Evolutionary conservation across 2,888 invertebrate genomes (phyloP).

Genomic region (Eumerus sabulonum): DNA sequence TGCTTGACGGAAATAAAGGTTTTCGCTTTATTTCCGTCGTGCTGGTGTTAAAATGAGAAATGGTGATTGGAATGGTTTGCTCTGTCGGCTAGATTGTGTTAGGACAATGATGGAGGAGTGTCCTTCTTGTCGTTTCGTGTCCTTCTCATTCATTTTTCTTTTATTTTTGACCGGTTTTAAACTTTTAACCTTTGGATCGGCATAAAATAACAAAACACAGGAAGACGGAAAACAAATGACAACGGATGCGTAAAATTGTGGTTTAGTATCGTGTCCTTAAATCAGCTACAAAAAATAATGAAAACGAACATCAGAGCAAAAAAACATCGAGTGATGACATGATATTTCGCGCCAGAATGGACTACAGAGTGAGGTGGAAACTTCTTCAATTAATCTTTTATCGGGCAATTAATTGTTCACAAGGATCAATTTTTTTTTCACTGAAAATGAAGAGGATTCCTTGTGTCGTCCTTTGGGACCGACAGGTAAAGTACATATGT

Average conservation of each 20-base stretch:
- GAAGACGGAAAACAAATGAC: not conserved
- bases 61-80: conserved; percentile 48
- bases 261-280: conserved; percentile 15
- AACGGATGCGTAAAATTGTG: conserved; percentile 55
- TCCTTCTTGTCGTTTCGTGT: conserved; percentile 19
- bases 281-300: conserved; percentile 27
- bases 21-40: conserved; percentile 47
- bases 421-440: conserved; percentile 21
- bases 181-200: conserved; percentile 36
- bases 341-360: conserved; percentile 25
- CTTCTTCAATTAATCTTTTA: conserved; percentile 37
- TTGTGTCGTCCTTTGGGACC: no score
- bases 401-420: conserved; percentile 22
- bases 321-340: not conserved
- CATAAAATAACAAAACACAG: no score
- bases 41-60: conserved; percentile 51
- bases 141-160: conserved; percentile 8
- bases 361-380: conserved; percentile 12
- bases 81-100: no score
- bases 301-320: conserved; percentile 4
- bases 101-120: conserved; percentile 38
- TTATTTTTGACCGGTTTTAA: conserved; percentile 37
- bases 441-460: conserved; percentile 6
- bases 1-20: conserved; percentile 61
- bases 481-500: no score